These are phyloP conservation scores for Spatulosminthurus flaviceps DNA, from an alignment of 2,888 invertebrate genomes.

Conservation along the genomic window DNA sequence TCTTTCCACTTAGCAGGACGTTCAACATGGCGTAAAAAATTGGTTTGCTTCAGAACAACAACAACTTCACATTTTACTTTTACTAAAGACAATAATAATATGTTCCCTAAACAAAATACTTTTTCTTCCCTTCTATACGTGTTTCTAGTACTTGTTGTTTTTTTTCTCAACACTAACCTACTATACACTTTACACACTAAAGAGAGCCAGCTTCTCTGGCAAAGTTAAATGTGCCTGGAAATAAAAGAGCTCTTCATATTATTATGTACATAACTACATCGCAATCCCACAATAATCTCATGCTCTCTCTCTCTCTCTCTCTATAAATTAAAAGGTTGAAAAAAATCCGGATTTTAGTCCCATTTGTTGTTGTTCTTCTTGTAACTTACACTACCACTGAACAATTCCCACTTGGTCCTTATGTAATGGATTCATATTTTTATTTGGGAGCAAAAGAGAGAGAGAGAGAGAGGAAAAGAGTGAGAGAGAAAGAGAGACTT, in stretches of 20 bases:
- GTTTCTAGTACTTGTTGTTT: background rate
- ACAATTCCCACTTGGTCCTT: no score
- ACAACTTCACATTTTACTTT: background rate
- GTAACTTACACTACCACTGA: no score
- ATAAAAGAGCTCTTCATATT: constrained; percentile 8
- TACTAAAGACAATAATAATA: constrained; percentile 20
- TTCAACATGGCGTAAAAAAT: constrained; percentile 48
- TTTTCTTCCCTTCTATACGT: background rate
- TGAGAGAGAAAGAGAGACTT: no score
- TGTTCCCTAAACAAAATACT: constrained; percentile 27
- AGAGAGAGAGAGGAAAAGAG: no score
- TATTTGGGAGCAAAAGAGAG: no score
- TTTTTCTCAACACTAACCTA: background rate
- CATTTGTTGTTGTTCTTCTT: no score
- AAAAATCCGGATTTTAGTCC: background rate
- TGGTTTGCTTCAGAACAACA: constrained; percentile 33
- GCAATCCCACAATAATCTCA: background rate
- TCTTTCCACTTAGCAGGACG: background rate
- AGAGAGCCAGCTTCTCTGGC: no score
- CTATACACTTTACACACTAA: no score
- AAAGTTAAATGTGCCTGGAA: background rate
- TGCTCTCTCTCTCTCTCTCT: no score
- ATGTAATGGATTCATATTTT: no score
- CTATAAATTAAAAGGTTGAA: background rate
- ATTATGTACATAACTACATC: no score